Percentiles rank a stretch among this genome's conserved stretches.
phyloP scores from a whole-genome alignment of 35 echinoderm and acorn worm species.

The Amphiura filiformis region DNA sequence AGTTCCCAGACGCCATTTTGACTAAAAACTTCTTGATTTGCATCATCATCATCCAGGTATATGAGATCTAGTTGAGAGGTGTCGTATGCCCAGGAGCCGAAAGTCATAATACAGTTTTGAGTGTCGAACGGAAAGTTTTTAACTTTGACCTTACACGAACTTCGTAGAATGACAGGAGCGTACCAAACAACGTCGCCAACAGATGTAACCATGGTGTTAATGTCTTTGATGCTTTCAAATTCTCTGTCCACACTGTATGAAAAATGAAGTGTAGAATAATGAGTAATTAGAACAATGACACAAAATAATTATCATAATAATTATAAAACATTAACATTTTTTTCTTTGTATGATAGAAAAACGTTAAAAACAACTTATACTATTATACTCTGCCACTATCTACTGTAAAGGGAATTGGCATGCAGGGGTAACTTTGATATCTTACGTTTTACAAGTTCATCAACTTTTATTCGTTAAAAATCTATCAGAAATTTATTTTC shows the following conservation, averaged over 20 bases:
- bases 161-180: conserved; percentile 26
- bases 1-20: conserved; percentile 61
- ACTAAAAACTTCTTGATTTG: conserved; percentile 43
- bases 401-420: no score
- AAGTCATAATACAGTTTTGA: conserved; percentile 55
- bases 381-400: no score
- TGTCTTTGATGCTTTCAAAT: not conserved
- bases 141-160: conserved; percentile 33
- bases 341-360: no score
- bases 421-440: no score
- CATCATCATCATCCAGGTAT: conserved; percentile 18
- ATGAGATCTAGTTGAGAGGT: conserved; percentile 1
- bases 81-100: conserved; percentile 46
- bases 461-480: no score
- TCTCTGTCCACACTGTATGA: conserved; percentile 26
- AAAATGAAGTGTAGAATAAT: conserved; percentile 8
- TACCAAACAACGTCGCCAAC: conserved; percentile 43
- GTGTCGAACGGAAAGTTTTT: conserved; percentile 61
- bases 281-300: not conserved
- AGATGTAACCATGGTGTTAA: not conserved
- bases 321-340: no score
- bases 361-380: no score
- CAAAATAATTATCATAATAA: no score
- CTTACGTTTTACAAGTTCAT: no score
- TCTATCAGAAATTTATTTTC: no score